Evolutionary conservation across 2,797 vertebrate genomes (phyloP).

Genomic region (Serranus cabrilla): DNA sequence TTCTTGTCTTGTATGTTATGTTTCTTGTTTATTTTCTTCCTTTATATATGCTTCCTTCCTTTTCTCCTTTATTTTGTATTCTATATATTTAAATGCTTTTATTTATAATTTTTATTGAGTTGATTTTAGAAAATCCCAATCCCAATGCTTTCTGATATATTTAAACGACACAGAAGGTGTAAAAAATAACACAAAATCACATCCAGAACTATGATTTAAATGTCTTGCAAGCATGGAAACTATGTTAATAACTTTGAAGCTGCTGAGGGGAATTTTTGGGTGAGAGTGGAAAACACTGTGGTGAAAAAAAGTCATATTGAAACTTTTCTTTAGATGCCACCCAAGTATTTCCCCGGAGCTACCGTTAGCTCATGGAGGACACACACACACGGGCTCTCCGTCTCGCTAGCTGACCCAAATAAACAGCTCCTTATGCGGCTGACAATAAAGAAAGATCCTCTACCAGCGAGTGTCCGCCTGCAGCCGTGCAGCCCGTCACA

Average conservation of each 20-base stretch:
- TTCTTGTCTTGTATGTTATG: no score
- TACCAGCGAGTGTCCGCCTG: constrained; percentile 32
- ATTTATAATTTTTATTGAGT: no score
- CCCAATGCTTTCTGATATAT: neutral
- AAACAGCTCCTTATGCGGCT: constrained; percentile 65
- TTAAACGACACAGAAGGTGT: neutral
- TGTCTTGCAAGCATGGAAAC: neutral
- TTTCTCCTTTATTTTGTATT: no score
- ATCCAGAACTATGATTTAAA: neutral
- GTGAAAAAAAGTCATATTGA: constrained; percentile 14
- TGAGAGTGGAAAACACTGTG: constrained; percentile 29
- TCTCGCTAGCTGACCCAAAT: constrained; percentile 71
- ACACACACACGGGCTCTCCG: constrained; percentile 9
- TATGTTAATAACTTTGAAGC: neutral
- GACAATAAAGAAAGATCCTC: constrained; percentile 53
- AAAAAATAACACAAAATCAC: neutral
- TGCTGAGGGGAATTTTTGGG: neutral
- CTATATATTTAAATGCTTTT: no score
- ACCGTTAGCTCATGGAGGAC: constrained; percentile 17
- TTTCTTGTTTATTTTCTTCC: no score
- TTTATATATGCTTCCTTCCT: no score
- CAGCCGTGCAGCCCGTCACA: constrained; percentile 51
- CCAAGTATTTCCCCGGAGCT: constrained; percentile 16
- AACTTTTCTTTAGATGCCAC: constrained; percentile 12
- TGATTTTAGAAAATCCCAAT: no score